Base-by-base conservation (phyloP, 2,888 invertebrate genomes). In the Xanthia icteritia region DNA sequence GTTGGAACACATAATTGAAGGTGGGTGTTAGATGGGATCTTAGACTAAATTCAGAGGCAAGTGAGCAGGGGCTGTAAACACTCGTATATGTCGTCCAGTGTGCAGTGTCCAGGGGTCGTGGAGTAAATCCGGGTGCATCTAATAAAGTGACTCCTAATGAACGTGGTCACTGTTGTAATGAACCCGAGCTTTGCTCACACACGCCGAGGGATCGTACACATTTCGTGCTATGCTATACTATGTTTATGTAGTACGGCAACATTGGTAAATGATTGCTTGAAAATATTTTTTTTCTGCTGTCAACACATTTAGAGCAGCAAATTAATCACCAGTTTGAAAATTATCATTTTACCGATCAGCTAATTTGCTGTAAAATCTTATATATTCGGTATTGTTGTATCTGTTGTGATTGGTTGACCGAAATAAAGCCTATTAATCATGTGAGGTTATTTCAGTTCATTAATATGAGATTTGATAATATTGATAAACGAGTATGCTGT, bases 81-180 rank as follows among this genome's bases (percentile, higher is more conserved):
- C 27, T 65, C 15, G 42, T 61, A 39, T 42, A 39, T 15, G 17
- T 61, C 13, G 51, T 23, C 23, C 39, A 31, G 42, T 20, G 31
- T 31, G 58, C 63, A n/a, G 11, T 45, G 48, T n/a, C 9, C 42
- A 60, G 51, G 42, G 45, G n/a, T 77, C 45, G 79, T 42, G 27
- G 31, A 65, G 79, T 73, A 61, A 51, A 61, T 39, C 61, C 51
- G 66, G 61, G 45, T 58, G 61, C 73, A 69, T n/a, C 27, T 70
- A 79, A 69, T 81, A 79, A 70, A 73, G 56, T 79, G 76, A 56
- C 65, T 73, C n/a, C 13, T 66, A 82, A 70, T 67, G 73, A 73
- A 63, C 61, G 60, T 31, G 71, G 36, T 58, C 67, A 13, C 36
- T 51, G 36, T 36, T 17, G 61, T 31, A 64, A 39, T 72, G 5